Percentiles rank a stretch among this genome's conserved stretches.
Conservation (phyloP, 2,888 invertebrate genomes). For the Abscondita cerata region DNA sequence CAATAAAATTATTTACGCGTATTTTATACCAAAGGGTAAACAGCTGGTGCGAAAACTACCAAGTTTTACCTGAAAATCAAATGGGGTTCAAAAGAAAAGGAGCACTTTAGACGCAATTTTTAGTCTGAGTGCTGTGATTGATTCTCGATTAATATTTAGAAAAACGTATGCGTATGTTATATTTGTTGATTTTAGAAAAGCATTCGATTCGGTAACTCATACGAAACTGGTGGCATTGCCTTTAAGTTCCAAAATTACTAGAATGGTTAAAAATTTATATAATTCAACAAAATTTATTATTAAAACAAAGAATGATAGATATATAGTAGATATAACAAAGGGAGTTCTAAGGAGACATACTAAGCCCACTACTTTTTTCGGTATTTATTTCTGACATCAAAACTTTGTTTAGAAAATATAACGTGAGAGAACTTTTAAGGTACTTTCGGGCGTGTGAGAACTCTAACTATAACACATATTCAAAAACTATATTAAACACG, state of each 20-base stretch:
- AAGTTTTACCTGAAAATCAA: slow-evolving; percentile 1
- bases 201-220: slow-evolving; percentile 1
- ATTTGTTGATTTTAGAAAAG: background rate
- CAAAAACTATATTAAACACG: too few relatives aligned
- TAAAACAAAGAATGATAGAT: background rate
- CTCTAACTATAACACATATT: too few relatives aligned
- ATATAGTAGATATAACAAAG: background rate
- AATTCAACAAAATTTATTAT: slow-evolving; percentile 1
- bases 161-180: slow-evolving; percentile 1
- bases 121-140: too few relatives aligned
- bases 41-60: background rate
- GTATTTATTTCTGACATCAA: background rate
- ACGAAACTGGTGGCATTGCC: background rate
- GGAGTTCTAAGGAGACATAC: background rate
- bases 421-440: too few relatives aligned
- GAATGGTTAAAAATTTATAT: background rate
- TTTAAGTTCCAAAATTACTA: background rate
- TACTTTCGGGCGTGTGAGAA: background rate
- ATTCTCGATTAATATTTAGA: too few relatives aligned
- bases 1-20: too few relatives aligned
- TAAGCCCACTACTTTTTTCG: background rate
- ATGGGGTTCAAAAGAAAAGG: background rate
- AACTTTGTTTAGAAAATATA: background rate
- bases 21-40: too few relatives aligned
- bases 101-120: too few relatives aligned